Evolutionary conservation across 2,797 vertebrate species (phyloP).

Genomic region (Sorex maritimensis): DNA sequence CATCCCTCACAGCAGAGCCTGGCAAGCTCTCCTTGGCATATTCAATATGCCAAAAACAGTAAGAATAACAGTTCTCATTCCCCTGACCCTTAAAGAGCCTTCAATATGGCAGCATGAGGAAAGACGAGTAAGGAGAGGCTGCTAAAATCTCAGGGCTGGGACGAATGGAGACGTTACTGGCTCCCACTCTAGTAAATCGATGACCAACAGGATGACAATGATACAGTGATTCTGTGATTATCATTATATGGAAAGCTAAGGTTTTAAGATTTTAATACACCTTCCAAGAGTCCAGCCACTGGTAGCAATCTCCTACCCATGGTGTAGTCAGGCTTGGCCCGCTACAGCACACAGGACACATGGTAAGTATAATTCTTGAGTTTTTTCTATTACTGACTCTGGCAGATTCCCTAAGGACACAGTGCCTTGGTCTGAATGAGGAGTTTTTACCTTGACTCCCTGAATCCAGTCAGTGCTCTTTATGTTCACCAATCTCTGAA

Average conservation of each 20-base stretch:
- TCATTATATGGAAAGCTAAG: background rate
- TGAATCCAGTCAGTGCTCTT: background rate
- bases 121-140: no score
- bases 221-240: no score
- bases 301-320: background rate
- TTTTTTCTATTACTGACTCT: background rate
- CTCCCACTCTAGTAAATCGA: no score
- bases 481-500: background rate
- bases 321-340: background rate
- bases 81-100: no score
- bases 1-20: no score
- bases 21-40: no score
- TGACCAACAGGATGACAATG: no score
- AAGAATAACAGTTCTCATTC: no score
- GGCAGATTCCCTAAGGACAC: background rate
- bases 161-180: no score
- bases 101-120: no score
- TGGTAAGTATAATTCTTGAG: accelerated
- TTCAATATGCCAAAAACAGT: no score
- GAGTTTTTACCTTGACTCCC: background rate
- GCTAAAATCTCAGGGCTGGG: no score
- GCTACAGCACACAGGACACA: background rate
- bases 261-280: background rate
- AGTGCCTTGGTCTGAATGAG: background rate
- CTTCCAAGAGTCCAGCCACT: background rate